A percentile compares a stretch with the other conserved stretches of the same genome.
phyloP scores from a whole-genome alignment of 1,140 invertebrate species.

The Papilio helenus region DNA sequence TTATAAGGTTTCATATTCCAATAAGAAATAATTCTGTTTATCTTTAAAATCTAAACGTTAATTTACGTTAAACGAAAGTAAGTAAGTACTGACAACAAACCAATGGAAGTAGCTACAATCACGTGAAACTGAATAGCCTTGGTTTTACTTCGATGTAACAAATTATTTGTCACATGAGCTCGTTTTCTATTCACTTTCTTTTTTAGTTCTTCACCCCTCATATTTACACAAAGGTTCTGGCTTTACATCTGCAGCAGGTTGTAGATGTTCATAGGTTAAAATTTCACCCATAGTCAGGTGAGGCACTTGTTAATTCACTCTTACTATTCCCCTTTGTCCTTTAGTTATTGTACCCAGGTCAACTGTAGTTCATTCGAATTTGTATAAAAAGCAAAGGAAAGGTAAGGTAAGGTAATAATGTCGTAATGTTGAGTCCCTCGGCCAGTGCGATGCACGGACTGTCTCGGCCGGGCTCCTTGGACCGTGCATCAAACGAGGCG shows the following conservation, averaged over 20 bases:
- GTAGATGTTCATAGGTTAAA: not conserved
- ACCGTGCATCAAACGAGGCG: constrained; percentile 63
- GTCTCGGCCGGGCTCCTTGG: constrained; percentile 51
- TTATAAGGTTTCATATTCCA: not conserved
- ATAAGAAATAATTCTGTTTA: not conserved
- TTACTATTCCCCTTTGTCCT: too few relatives aligned
- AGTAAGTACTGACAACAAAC: too few relatives aligned
- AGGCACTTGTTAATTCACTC: not conserved
- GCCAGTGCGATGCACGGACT: constrained; percentile 27
- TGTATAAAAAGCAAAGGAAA: constrained; percentile 12
- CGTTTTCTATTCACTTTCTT: not conserved
- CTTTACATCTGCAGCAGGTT: not conserved
- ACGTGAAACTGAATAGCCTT: too few relatives aligned
- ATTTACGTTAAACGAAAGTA: too few relatives aligned
- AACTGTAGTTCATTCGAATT: not conserved
- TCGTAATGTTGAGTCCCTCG: constrained; percentile 30
- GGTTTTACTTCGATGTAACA: too few relatives aligned
- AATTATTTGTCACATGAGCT: not conserved
- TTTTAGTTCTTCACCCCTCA: not conserved
- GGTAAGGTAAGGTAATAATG: not conserved
- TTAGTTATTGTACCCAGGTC: not conserved
- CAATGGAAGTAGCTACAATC: too few relatives aligned
- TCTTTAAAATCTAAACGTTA: not conserved
- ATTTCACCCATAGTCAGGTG: not conserved
- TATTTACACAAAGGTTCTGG: not conserved